Percentiles rank a stretch among this genome's conserved stretches.
These are phyloP conservation scores for Melolontha melolontha DNA, from an alignment of 2,888 invertebrate genomes.

Conservation along the genomic window DNA sequence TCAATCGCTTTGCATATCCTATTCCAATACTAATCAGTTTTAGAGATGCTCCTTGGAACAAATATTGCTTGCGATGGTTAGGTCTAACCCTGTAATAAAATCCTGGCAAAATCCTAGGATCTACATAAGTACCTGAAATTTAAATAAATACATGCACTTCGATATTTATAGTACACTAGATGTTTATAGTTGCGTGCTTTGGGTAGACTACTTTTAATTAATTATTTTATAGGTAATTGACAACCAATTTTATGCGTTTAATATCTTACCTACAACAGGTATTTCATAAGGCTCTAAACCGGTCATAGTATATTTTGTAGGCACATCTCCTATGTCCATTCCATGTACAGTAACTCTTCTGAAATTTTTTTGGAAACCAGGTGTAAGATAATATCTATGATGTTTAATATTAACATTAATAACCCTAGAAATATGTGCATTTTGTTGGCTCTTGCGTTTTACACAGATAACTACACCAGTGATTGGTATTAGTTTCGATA, in stretches of 20 bases:
- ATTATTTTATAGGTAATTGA: no score
- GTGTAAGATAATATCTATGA: conserved; percentile 70
- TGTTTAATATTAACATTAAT: conserved; percentile 70
- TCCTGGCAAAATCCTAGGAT: conserved; percentile 78
- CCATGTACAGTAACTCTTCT: conserved; percentile 74
- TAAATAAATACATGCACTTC: conserved; percentile 26
- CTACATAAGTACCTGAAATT: conserved; percentile 76
- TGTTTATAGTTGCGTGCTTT: no score
- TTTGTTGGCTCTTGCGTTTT: conserved; percentile 66
- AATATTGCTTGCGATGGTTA: conserved; percentile 72
- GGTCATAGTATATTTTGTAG: conserved; percentile 73
- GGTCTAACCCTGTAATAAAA: conserved; percentile 80
- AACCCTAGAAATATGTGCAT: conserved; percentile 69
- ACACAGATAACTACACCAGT: conserved; percentile 71
- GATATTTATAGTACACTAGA: no score
- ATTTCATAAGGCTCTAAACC: conserved; percentile 75
- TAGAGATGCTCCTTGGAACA: conserved; percentile 75
- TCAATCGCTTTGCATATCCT: conserved; percentile 82
- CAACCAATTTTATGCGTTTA: not conserved
- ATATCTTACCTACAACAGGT: conserved; percentile 74
- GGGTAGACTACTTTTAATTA: no score
- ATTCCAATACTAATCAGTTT: conserved; percentile 76
- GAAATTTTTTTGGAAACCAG: conserved; percentile 74
- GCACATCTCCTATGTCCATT: conserved; percentile 73
- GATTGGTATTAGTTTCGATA: conserved; percentile 71